Evolutionary conservation across 2,888 invertebrate species (phyloP), one percentile per base, ranked within the genome.

Genomic region (Acrocera orbiculus): DNA sequence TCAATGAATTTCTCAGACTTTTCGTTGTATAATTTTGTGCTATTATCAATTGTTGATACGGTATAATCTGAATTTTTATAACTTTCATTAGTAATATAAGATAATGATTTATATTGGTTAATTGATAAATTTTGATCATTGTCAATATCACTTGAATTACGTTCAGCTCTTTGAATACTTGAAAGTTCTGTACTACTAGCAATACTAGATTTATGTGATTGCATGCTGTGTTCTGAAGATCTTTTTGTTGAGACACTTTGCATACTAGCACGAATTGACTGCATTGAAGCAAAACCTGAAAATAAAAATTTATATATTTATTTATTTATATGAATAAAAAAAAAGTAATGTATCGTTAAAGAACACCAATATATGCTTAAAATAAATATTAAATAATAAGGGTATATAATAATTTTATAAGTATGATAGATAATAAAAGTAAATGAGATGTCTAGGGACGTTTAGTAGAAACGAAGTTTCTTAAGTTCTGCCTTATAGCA

Each of bases 281-380:
- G 66, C 61, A 70, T 65, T 14, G 74, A 74, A 34, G 68, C 65
- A 49, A 74, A 72, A 44, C 73, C 74, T 42, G 65, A 63, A 40
- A 37, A 14, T 32, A 28, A 30, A 27, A 23, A 35, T 25, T 16
- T 14, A 8, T 13, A 9, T 19, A 15, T 4, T 20, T 11, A 33
- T 16, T 25, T 20, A 19, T 20, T 14, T 13, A 20, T 20, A 29
- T 29, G 16, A 17, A 30, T 17, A n/a, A 11, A 10, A 30, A 19
- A 14, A 30, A 20, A 30, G 17, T 28, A 16, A 28, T 28, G 16
- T 16, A 16, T 15, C 20, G 16, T 22, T 19, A 22, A 22, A 32
- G 32, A 16, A 16, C 16, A n/a, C n/a, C n/a, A n/a, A n/a, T n/a
- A n/a, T n/a, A n/a, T n/a, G n/a, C n/a, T n/a, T n/a, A 20, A 20